Conservation (phyloP, 2,888 invertebrate genomes). For the Tachina lurida region DNA sequence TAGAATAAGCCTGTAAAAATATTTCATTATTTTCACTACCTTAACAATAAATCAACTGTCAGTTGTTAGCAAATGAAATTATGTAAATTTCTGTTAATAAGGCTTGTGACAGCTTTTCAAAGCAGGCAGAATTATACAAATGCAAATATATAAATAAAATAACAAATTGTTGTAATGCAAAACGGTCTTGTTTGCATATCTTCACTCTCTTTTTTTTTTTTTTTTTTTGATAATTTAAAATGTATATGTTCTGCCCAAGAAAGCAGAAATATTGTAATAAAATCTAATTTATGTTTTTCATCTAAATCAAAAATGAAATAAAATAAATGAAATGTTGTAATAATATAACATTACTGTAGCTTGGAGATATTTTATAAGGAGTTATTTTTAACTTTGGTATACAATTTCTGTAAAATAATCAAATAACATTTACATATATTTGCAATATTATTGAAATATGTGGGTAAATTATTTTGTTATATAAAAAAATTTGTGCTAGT, state of each 20-base stretch:
- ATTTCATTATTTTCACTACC: conserved; percentile 59
- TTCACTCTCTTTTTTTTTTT: background rate
- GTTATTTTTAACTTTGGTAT: too few relatives aligned
- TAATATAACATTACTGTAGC: background rate
- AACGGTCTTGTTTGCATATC: conserved; percentile 22
- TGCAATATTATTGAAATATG: too few relatives aligned
- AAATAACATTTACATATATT: too few relatives aligned
- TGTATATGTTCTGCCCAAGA: background rate
- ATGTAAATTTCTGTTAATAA: conserved; percentile 64
- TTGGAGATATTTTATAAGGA: too few relatives aligned
- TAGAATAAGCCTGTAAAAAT: conserved; percentile 11
- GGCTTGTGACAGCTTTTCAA: conserved; percentile 55
- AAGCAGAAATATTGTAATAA: conserved; percentile 16
- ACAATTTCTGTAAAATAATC: too few relatives aligned
- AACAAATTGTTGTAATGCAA: conserved; percentile 32
- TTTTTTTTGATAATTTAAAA: background rate
- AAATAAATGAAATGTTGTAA: background rate
- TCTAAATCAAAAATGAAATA: conserved; percentile 15
- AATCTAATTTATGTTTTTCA: conserved; percentile 34
- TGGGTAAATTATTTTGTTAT: too few relatives aligned
- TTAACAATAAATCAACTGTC: conserved; percentile 61
- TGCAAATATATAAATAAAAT: conserved; percentile 35
- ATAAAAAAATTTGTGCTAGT: too few relatives aligned
- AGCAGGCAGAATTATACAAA: conserved; percentile 12
- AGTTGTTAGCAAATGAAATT: conserved; percentile 59